phyloP scores from a whole-genome alignment of 2,113 vertebrate genomes.

The Malurus cyaneus region DNA sequence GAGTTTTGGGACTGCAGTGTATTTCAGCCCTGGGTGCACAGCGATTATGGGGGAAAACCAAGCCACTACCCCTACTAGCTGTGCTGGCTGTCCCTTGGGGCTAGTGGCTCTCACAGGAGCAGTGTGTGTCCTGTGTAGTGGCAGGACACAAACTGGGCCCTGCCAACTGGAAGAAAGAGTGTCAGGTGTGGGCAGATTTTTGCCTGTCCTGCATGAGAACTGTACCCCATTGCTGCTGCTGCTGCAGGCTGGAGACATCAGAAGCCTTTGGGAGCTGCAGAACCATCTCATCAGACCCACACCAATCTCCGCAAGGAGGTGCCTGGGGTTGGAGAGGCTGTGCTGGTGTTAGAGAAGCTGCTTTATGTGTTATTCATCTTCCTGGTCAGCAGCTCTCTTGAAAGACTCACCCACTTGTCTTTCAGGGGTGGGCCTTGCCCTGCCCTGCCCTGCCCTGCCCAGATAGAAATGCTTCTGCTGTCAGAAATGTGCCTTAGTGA shows the following conservation, averaged over 20 bases:
- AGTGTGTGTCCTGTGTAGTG: rapidly evolving
- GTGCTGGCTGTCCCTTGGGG: not conserved
- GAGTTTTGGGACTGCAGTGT: not conserved
- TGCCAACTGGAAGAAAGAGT: not conserved
- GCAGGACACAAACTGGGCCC: not conserved
- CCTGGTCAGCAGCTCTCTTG: not conserved
- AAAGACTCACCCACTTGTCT: not conserved
- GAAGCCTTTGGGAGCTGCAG: not conserved
- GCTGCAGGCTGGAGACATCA: not conserved
- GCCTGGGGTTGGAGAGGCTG: not conserved
- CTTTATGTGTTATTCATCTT: not conserved
- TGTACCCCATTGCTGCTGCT: not conserved
- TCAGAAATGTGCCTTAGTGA: not conserved
- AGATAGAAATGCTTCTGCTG: not conserved
- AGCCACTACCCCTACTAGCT: not conserved
- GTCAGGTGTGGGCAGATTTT: not conserved
- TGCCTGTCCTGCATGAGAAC: rapidly evolving
- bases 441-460: not conserved
- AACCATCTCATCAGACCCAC: rapidly evolving
- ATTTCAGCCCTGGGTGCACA: not conserved
- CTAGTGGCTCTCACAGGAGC: not conserved
- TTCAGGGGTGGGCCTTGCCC: not conserved
- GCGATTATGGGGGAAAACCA: not conserved
- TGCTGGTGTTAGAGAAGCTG: not conserved
- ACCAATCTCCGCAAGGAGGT: not conserved